phyloP scores from a whole-genome alignment of 1,140 invertebrate genomes.

The Aplysia californica region DNA sequence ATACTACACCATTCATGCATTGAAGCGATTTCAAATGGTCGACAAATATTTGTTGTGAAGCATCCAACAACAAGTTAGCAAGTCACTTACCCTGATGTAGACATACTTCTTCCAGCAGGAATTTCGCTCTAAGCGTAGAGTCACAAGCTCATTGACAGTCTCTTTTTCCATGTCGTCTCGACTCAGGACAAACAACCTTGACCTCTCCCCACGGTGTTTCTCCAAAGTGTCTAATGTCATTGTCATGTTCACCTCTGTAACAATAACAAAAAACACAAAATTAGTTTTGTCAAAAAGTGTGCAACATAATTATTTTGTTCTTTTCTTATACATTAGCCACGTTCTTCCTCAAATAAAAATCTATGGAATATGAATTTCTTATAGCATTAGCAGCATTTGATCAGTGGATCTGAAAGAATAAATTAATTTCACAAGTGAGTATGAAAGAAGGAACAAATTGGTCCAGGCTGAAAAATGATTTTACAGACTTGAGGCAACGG shows the following conservation, averaged over 20 bases:
- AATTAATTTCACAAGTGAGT: no score
- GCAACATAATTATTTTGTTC: not conserved
- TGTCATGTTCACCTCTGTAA: slow-evolving; percentile 33
- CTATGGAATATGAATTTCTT: not conserved
- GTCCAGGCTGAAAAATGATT: no score
- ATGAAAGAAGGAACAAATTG: no score
- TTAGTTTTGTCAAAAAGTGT: not conserved
- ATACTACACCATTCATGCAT: not conserved
- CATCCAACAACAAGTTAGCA: not conserved
- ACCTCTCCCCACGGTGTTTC: slow-evolving; percentile 33
- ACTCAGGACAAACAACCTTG: slow-evolving; percentile 29
- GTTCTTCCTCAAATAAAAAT: not conserved
- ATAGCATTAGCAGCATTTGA: not conserved
- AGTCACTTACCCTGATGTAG: slow-evolving; percentile 27
- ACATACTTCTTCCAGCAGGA: slow-evolving; percentile 25
- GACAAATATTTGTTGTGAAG: not conserved
- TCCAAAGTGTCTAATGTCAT: slow-evolving; percentile 35
- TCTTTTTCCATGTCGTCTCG: slow-evolving; percentile 12
- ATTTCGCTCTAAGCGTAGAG: slow-evolving; percentile 4
- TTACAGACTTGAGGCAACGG: no score
- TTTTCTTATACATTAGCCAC: not conserved
- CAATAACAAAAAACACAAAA: not conserved
- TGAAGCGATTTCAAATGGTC: not conserved
- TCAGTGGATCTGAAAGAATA: no score
- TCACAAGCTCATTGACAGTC: not conserved